Base-by-base conservation (phyloP, 2,797 vertebrate genomes). In the Melanogrammus aeglefinus region DNA sequence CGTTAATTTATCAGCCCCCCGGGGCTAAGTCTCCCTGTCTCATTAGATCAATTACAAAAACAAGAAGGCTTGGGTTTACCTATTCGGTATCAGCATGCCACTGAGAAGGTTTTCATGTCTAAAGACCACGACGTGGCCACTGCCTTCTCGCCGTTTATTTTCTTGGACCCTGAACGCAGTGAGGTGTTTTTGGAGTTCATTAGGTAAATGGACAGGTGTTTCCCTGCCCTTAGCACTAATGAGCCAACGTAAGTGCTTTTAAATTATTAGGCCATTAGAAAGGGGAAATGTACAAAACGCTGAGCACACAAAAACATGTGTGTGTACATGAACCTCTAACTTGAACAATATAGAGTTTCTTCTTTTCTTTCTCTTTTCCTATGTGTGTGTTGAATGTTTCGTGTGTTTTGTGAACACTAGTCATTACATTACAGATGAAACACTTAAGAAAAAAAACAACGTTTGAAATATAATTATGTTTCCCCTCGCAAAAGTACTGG, bases 241-340 rank as follows among this genome's bases (percentile, higher is more conserved):
- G 91, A 94, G 92, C 84, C 89, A 90, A 86, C 86, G 87, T 89
- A 91, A 91, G 88, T 90, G 91, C 86, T 85, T 91, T 90, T 85
- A 91, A 92, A 92, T 93, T 90, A 94, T 94, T 92, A 92, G 88
- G 84, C 87, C 92, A 92, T 94, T 92, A 91, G 87, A 83, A 87
- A 92, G 81, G 76, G 91, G 92, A 94, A 94, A 94, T 91, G 88
- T 89, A 90, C 84, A 86, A 82, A 90, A 81, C 69, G 66, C 81
- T 77, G 86, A 83, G 86, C 87, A 88, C 87, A 91, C 91, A 91
- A 91, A 91, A 86, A 88, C 86, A 87, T 89, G 85, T 73, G 82
- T 85, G 83, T 82, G 82, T 84, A 81, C 79, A 80, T 1, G 13
- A 75, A 73, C 12, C 3, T 77, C 76, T 79, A 79, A 87, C 81